Evolutionary conservation across 2,113 vertebrate species (phyloP), one percentile per base, ranked within the genome.

Genomic region (Vidua chalybeata): DNA sequence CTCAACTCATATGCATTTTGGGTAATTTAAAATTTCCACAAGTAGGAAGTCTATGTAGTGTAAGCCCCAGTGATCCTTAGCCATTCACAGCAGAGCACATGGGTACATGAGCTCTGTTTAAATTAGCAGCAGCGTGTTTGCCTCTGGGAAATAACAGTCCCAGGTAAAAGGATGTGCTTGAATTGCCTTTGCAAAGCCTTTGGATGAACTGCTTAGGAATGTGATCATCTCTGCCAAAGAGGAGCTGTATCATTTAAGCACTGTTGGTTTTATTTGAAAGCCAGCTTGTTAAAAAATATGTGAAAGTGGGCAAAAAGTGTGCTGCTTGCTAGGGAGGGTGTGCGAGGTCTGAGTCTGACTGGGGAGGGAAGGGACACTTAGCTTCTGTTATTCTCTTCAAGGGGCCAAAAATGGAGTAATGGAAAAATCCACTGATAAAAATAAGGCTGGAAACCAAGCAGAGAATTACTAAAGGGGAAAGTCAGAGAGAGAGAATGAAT

Each of bases 71-170:
- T 59, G 90, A 63, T 88, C 59, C 59, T 68, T 14, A 88, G 85
- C 90, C 45, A 8, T 64, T 77, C 68, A n/a, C 23, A 84, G 64
- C 71, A 77, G 79, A 67, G 76, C 68, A 83, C 79, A 8, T 7
- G 14, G 43, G 31, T 59, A 5, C 87, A 13, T n/a, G 39, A 79
- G 46, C 92, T 88, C 71, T 71, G 88, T 84, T 95, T 66, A 75
- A 90, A 89, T 56, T 22, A 72, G 52, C 76, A 80, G 82, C 58
- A 27, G 68, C 18, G 30, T 67, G 76, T 86, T 95, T 93, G 84
- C 67, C 91, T 93, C 92, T 71, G 82, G 84, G 82, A 95, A 96
- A 87, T 73, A 83, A 81, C 21, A 93, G 61, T 13, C 83, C 83
- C 87, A 94, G 77, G 74, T 83, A 51, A 64, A 92, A 75, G 41